Percentiles rank a stretch among this genome's conserved stretches.
phyloP scores from a whole-genome alignment of 2,797 vertebrate genomes.

The Manis pentadactyla region DNA sequence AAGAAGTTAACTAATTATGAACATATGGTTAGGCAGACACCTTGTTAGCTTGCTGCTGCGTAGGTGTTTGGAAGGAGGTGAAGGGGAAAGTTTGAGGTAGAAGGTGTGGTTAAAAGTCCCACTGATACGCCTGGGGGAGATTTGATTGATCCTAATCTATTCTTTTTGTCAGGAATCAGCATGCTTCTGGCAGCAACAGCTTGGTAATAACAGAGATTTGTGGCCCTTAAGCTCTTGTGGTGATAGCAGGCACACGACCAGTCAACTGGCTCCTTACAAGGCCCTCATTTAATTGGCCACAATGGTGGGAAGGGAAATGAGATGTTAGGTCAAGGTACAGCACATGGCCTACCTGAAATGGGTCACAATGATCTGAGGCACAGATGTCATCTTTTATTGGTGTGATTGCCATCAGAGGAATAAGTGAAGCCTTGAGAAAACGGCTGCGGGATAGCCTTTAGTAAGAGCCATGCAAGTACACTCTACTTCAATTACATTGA shows the following conservation, averaged over 20 bases:
- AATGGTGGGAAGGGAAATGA: slow-evolving; percentile 87
- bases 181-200: slow-evolving; percentile 90
- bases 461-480: slow-evolving; percentile 60
- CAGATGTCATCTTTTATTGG: slow-evolving; percentile 92
- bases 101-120: slow-evolving; percentile 88
- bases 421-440: slow-evolving; percentile 74
- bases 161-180: slow-evolving; percentile 88
- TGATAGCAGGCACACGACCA: slow-evolving; percentile 85
- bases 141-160: slow-evolving; percentile 89
- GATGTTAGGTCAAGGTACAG: slow-evolving; percentile 91
- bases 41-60: slow-evolving; percentile 87
- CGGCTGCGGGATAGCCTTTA: slow-evolving; percentile 64
- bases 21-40: slow-evolving; percentile 90
- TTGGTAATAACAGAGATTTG: slow-evolving; percentile 90
- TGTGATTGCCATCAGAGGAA: slow-evolving; percentile 78
- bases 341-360: slow-evolving; percentile 92
- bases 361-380: slow-evolving; percentile 87
- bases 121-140: slow-evolving; percentile 88
- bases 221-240: slow-evolving; percentile 88
- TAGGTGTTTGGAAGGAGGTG: slow-evolving; percentile 86
- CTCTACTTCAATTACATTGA: slow-evolving; percentile 77
- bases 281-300: slow-evolving; percentile 90
- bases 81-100: slow-evolving; percentile 87
- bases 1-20: slow-evolving; percentile 90
- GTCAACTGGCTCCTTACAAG: slow-evolving; percentile 82